Evolutionary conservation across 2,113 vertebrate genomes (phyloP).

Genomic region (Stigmatopora nigra): DNA sequence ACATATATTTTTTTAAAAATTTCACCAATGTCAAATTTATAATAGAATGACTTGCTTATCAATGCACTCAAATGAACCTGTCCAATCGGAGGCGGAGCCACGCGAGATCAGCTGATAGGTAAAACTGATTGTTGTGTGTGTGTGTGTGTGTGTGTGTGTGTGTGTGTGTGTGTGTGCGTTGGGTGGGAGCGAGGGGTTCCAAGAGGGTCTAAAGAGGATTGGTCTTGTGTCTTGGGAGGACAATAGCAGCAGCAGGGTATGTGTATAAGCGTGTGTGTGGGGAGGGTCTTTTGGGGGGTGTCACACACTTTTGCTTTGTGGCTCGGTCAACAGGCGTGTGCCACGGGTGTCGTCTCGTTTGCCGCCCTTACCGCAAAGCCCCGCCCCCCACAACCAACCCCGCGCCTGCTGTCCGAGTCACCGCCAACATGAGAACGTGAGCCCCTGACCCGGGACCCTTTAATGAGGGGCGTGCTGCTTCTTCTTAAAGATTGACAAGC

Average conservation of each 20-base stretch:
- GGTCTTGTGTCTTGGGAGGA: slow-evolving; percentile 57
- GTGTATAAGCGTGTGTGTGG: neutral
- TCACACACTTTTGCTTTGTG: slow-evolving; percentile 72
- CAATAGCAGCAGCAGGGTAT: slow-evolving; percentile 48
- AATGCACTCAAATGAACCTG: neutral
- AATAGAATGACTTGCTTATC: neutral
- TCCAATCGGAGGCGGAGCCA: slow-evolving; percentile 19
- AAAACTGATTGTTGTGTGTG: slow-evolving; percentile 53
- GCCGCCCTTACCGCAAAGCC: slow-evolving; percentile 31
- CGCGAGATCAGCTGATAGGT: slow-evolving; percentile 66
- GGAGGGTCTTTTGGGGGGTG: slow-evolving; percentile 43
- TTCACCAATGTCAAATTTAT: neutral
- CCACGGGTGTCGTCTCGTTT: slow-evolving; percentile 61
- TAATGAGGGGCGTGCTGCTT: slow-evolving; percentile 69
- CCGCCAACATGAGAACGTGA: slow-evolving; percentile 55
- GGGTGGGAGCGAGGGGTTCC: neutral
- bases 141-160: slow-evolving; percentile 20
- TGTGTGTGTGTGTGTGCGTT: slow-evolving; percentile 22
- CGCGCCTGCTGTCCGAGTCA: slow-evolving; percentile 62
- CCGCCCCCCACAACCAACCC: slow-evolving; percentile 18
- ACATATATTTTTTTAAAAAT: neutral
- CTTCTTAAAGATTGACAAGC: slow-evolving; percentile 72
- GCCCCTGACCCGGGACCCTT: slow-evolving; percentile 35
- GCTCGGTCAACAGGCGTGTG: slow-evolving; percentile 76
- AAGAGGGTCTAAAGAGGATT: slow-evolving; percentile 44